Conservation (phyloP, 2,113 vertebrate species). For the Dicaeum eximium region DNA sequence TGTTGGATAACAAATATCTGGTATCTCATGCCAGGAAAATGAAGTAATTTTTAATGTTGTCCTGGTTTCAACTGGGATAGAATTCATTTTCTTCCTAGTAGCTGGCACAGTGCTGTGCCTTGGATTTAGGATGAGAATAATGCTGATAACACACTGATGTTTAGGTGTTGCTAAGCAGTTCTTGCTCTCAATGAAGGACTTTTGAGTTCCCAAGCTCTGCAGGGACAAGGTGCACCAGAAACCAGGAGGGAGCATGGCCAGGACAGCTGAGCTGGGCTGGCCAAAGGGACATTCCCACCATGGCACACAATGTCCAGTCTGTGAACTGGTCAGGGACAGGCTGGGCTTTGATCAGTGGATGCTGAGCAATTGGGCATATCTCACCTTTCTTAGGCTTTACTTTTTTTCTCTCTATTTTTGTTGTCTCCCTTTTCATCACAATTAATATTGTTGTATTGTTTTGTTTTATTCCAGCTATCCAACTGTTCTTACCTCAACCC, state of each 20-base stretch:
- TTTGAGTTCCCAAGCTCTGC: not conserved
- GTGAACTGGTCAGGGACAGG: not conserved
- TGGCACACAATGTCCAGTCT: fast-evolving
- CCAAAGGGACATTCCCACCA: not conserved
- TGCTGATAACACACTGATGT: not conserved
- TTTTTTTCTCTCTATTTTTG: too few relatives aligned
- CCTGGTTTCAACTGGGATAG: not conserved
- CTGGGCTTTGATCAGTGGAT: not conserved
- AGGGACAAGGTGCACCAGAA: not conserved
- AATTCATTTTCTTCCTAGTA: not conserved
- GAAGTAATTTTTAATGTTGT: not conserved
- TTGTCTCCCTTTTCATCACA: not conserved
- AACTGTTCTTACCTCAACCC: not conserved
- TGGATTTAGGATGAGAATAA: not conserved
- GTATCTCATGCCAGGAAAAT: not conserved
- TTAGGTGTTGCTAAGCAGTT: not conserved
- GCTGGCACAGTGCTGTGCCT: not conserved
- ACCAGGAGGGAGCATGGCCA: not conserved
- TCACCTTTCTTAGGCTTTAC: not conserved
- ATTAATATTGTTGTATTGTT: not conserved
- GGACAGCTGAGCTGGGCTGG: not conserved
- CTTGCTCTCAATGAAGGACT: not conserved
- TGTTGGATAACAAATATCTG: not conserved
- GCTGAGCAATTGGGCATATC: not conserved
- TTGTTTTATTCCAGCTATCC: not conserved